Conservation (phyloP, 2,888 invertebrate genomes). For the Eumerus sabulonum region DNA sequence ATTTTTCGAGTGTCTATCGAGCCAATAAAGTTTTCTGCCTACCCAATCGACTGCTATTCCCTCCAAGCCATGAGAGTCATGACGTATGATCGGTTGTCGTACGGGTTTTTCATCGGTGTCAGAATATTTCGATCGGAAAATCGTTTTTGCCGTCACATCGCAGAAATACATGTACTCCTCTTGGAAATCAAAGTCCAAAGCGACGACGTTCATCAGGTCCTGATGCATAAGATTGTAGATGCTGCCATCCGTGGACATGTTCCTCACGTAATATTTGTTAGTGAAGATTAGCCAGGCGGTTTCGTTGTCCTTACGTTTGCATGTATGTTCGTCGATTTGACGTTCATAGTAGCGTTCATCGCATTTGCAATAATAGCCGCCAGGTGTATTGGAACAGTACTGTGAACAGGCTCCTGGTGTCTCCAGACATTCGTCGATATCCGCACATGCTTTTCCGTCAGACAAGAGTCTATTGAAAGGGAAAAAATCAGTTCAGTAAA, state of each 20-base stretch:
- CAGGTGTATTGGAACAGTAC: slow-evolving; percentile 96
- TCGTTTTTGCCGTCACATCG: slow-evolving; percentile 97
- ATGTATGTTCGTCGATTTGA: slow-evolving; percentile 91
- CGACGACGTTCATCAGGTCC: slow-evolving; percentile 97
- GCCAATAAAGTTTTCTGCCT: slow-evolving; percentile 96
- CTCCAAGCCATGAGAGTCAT: slow-evolving; percentile 97
- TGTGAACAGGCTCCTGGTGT: slow-evolving; percentile 95
- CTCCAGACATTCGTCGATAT: slow-evolving; percentile 94
- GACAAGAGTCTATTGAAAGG: slow-evolving; percentile 81
- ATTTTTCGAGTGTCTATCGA: slow-evolving; percentile 96
- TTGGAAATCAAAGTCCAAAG: slow-evolving; percentile 93
- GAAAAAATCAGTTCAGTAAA: neutral
- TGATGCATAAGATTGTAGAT: slow-evolving; percentile 93
- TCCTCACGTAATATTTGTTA: slow-evolving; percentile 98
- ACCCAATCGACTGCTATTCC: slow-evolving; percentile 99
- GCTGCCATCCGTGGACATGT: slow-evolving; percentile 94
- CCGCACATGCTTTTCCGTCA: slow-evolving; percentile 95
- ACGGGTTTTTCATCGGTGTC: slow-evolving; percentile 82
- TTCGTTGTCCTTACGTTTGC: slow-evolving; percentile 90
- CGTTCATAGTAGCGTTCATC: slow-evolving; percentile 94
- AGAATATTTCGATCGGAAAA: slow-evolving; percentile 86
- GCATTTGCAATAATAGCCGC: slow-evolving; percentile 97
- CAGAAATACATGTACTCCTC: slow-evolving; percentile 95
- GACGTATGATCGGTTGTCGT: slow-evolving; percentile 91
- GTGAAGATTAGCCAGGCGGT: slow-evolving; percentile 95